phyloP scores from a whole-genome alignment of 2,888 invertebrate species.

The Pharmacophagus antenor region DNA sequence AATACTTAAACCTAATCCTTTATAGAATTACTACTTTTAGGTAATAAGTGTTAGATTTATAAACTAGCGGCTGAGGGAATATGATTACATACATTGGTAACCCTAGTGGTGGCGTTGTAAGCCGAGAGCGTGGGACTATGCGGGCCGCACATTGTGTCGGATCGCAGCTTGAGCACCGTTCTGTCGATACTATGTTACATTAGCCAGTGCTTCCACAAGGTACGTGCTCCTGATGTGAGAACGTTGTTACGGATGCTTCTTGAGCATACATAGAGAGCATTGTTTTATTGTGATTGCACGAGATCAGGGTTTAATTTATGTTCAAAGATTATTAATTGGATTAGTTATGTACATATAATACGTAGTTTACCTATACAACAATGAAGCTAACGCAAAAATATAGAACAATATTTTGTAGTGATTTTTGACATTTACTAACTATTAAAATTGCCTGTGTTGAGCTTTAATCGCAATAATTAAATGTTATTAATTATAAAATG shows the following conservation, averaged over 20 bases:
- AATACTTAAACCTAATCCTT: no score
- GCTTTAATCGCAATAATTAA: no score
- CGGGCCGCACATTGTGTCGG: conserved; percentile 48
- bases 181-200: conserved; percentile 21
- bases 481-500: no score
- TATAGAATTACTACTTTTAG: neutral
- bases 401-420: no score
- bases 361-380: no score
- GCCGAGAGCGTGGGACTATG: conserved; percentile 70
- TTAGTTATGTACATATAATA: neutral
- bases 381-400: neutral
- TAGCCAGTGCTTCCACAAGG: conserved; percentile 19
- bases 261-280: neutral
- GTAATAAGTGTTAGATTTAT: neutral
- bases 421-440: no score
- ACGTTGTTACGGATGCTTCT: conserved; percentile 1
- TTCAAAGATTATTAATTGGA: neutral
- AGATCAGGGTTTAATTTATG: neutral
- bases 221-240: conserved; percentile 15
- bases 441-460: no score
- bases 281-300: neutral
- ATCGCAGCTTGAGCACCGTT: conserved; percentile 35
- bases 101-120: conserved; percentile 40
- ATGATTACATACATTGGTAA: conserved; percentile 10
- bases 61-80: neutral